Conservation (phyloP, 2,888 invertebrate species). For the Ganaspis brasiliensis region DNA sequence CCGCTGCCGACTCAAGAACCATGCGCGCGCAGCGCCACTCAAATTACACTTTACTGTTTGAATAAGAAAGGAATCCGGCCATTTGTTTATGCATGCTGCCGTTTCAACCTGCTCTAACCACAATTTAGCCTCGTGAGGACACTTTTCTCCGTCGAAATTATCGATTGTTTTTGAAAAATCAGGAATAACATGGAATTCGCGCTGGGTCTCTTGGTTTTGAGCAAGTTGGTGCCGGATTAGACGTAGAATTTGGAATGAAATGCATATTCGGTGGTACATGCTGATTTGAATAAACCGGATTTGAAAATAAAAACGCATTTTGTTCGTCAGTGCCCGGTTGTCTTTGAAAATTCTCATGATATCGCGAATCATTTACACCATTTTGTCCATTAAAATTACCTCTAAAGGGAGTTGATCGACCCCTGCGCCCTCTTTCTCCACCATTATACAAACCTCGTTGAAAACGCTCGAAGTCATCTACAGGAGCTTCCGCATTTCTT, state of each 20-base stretch:
- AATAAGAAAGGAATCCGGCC: conserved; percentile 52
- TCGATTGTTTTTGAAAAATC: conserved; percentile 55
- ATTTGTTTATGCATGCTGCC: conserved; percentile 49
- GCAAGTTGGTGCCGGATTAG: background rate
- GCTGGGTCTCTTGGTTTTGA: background rate
- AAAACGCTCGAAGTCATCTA: background rate
- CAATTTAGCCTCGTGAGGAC: conserved; percentile 49
- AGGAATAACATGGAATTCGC: conserved; percentile 55
- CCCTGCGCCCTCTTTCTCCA: background rate
- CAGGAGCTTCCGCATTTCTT: too few relatives aligned
- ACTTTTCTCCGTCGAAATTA: conserved; percentile 49
- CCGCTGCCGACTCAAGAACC: conserved; percentile 45
- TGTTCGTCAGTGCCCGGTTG: too few relatives aligned
- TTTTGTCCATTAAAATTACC: background rate
- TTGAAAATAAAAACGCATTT: too few relatives aligned
- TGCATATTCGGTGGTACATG: too few relatives aligned
- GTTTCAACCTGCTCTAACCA: conserved; percentile 57
- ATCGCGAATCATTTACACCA: too few relatives aligned
- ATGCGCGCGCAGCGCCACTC: conserved; percentile 48
- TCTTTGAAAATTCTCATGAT: too few relatives aligned
- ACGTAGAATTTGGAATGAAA: too few relatives aligned
- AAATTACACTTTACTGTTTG: conserved; percentile 51
- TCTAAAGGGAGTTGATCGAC: background rate
- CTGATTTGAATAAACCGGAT: too few relatives aligned
- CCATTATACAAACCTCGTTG: background rate